Evolutionary conservation across 2,888 invertebrate genomes (phyloP).

Genomic region (Ferdinandea cuprea): DNA sequence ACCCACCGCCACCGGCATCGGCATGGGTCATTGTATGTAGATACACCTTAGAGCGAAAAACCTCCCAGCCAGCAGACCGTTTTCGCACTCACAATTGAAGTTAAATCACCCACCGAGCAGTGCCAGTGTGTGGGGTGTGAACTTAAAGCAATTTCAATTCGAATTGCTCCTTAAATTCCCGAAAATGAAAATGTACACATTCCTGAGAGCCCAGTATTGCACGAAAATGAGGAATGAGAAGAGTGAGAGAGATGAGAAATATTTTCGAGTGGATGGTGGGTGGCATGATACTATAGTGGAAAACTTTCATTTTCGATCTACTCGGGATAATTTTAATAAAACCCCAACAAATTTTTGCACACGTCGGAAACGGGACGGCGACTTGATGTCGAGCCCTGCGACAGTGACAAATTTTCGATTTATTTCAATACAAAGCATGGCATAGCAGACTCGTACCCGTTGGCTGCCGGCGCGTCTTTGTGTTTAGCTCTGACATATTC

Average conservation of each 20-base stretch:
- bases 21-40: conserved; percentile 55
- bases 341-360: conserved; percentile 71
- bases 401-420: conserved; percentile 77
- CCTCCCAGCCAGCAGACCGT: conserved; percentile 40
- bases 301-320: conserved; percentile 72
- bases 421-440: conserved; percentile 75
- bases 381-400: conserved; percentile 77
- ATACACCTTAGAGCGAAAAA: conserved; percentile 5
- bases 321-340: conserved; percentile 73
- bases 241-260: conserved; percentile 43
- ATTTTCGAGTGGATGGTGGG: conserved; percentile 21
- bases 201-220: conserved; percentile 16
- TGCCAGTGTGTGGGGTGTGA: conserved; percentile 43
- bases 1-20: conserved; percentile 7
- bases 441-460: conserved; percentile 31
- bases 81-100: conserved; percentile 18
- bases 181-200: conserved; percentile 53
- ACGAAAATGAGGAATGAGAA: background rate
- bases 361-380: conserved; percentile 77
- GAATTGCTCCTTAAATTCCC: conserved; percentile 57
- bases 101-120: conserved; percentile 25
- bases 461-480: conserved; percentile 51
- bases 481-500: conserved; percentile 58
- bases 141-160: conserved; percentile 65
- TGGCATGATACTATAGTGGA: conserved; percentile 24